Base-by-base conservation (phyloP, 2,113 vertebrate species). In the Cyanoliseus patagonus region DNA sequence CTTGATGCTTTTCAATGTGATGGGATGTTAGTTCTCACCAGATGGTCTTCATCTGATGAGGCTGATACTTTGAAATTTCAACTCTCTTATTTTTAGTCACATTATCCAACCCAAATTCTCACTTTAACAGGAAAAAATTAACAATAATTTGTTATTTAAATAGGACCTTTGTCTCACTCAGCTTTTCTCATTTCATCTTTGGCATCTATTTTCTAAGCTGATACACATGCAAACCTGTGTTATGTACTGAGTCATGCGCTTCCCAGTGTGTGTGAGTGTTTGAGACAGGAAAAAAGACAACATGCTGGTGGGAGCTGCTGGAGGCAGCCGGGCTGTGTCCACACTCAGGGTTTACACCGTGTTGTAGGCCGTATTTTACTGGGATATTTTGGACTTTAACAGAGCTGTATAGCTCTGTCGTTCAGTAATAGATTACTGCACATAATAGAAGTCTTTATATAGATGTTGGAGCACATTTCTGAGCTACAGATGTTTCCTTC, bases 401-500 rank as follows among this genome's bases (percentile, higher is more conserved):
- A 24, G 83, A 53, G 53, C 68, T 80, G 19, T 49, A 14, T 23
- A 49, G 12, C 51, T 53, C n/a, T 78, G 76, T 27, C 57, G 8
- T 53, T 46, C 80, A 64, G 74, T 6, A 46, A 64, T 0, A n/a
- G 72, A 23, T 85, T 42, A 11, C 55, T 31, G 94, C 66, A 80
- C 72, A 53, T 39, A 82, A 88, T 6, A 86, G 49, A 78, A 83
- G 72, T 75, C 91, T 94, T 91, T 81, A 46, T 61, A 69, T 33
- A 79, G 94, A 83, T 22, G n/a, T 7, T 53, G 76, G 75, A 93
- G 81, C 62, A 44, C 96, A 70, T 83, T 92, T 81, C 87, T 70
- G 62, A 69, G 86, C 73, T 69, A 18, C 97, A 97, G 97, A 97
- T 97, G 97, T 97, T 98, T 98, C 97, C 97, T 97, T 94, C 95